Evolutionary conservation across 2,888 invertebrate genomes (phyloP), one percentile per base, ranked within the genome.

Genomic region (Ormyrus labotus): DNA sequence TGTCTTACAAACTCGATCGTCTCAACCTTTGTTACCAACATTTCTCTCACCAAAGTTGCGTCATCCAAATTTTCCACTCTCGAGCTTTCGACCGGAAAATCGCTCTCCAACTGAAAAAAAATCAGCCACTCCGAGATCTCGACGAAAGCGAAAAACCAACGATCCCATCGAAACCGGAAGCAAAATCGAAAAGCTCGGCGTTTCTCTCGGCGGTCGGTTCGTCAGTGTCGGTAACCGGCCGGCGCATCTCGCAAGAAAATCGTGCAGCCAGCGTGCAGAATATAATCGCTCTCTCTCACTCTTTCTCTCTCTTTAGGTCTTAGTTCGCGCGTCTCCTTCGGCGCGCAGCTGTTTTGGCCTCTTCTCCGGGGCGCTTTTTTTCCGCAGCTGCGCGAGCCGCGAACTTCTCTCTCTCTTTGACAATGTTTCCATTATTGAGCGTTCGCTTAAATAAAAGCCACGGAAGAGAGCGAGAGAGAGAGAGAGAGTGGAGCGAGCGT

Each of bases 341-440:
- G 53, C 9, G 50, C 64, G 71, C 78, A 71, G 78, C 78, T 65
- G 78, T 65, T 71, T 71, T 13, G 77, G 67, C 19, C 19, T 68
- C 53, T 53, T 69, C 70, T 4, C n/a, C 60, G 8, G 19, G 19
- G 19, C 48, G 50, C 61, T 58, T 60, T 71, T 58, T 50, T 6
- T 69, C 6, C 57, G 19, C 70, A 71, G 67, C 65, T 75, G 74
- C 55, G 64, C 50, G 47, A 51, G 51, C 67, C 64, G 57, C 64
- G 50, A 63, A 60, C 58, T 45, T 47, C 11, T 8, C 64, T 45
- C 61, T 19, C 19, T 19, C 19, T 19, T 19, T 34, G 58, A 64
- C 57, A 63, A 77, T 50, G 74, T 74, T 74, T 67, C 58, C 74
- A 74, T 67, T 74, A 74, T 74, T 67, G 74, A 67, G 74, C 58